These are phyloP conservation scores for Taenioides sp. DNA, from an alignment of 2,797 vertebrate species.

Conservation along the genomic window DNA sequence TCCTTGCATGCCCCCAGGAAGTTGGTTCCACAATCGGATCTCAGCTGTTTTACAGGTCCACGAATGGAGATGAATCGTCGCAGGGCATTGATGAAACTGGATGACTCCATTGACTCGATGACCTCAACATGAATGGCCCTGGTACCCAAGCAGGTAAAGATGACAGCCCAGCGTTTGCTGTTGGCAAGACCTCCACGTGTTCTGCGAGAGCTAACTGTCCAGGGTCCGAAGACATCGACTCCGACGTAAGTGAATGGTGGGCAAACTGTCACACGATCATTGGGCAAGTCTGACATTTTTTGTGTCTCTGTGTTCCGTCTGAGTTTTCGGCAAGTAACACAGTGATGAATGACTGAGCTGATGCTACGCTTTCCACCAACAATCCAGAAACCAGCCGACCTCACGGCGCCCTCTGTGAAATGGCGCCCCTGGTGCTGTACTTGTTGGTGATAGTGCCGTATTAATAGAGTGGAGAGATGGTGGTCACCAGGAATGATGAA, in stretches of 20 bases:
- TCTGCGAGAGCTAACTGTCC: neutral
- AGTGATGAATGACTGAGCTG: no score
- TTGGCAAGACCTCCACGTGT: no score
- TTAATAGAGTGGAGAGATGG: neutral
- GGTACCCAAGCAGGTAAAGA: no score
- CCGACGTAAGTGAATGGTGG: neutral
- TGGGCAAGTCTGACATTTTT: neutral
- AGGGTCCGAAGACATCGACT: neutral
- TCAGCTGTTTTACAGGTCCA: slow-evolving; percentile 1
- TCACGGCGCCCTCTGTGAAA: no score
- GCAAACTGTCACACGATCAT: neutral
- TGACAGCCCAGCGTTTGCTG: no score
- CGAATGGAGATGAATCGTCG: neutral
- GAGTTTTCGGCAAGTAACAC: neutral
- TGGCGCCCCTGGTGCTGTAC: neutral
- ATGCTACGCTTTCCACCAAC: no score
- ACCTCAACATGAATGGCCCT: neutral
- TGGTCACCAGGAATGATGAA: neutral
- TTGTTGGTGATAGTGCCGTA: neutral
- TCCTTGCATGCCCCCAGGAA: neutral
- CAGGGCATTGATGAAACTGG: neutral
- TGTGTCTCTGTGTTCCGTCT: neutral
- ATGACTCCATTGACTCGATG: neutral
- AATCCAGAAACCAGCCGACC: no score
- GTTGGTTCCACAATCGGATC: neutral